Conservation (phyloP, 2,888 invertebrate genomes). For the Pheosia gnoma region DNA sequence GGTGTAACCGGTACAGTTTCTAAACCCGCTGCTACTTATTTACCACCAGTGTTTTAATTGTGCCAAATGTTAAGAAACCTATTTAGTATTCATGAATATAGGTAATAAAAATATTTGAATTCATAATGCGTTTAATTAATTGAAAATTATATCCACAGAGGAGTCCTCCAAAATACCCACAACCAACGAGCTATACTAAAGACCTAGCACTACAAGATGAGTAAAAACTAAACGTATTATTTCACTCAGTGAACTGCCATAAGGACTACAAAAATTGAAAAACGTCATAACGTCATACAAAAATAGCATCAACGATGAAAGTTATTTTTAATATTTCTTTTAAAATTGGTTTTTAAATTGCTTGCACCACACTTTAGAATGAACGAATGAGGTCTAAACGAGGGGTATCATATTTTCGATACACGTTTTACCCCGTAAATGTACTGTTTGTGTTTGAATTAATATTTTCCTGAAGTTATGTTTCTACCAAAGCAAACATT, state of each 20-base stretch:
- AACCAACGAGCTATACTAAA: no score
- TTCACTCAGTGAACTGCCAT: slow-evolving; percentile 33
- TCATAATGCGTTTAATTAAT: background rate
- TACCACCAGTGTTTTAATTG: slow-evolving; percentile 66
- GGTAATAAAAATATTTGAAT: background rate
- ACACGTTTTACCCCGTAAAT: slow-evolving; percentile 49
- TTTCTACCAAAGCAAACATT: slow-evolving; percentile 74
- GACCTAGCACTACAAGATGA: background rate
- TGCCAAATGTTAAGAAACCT: background rate
- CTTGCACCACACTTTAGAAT: slow-evolving; percentile 48
- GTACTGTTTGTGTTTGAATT: slow-evolving; percentile 49
- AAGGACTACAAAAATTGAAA: slow-evolving; percentile 26
- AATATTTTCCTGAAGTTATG: slow-evolving; percentile 75
- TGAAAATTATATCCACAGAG: no score
- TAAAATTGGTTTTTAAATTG: slow-evolving; percentile 52
- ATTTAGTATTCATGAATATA: background rate
- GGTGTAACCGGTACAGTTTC: slow-evolving; percentile 39
- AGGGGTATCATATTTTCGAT: slow-evolving; percentile 44
- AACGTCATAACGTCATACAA: slow-evolving; percentile 61
- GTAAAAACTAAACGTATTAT: slow-evolving; percentile 27
- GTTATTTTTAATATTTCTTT: slow-evolving; percentile 76
- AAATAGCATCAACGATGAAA: slow-evolving; percentile 80
- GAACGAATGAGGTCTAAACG: slow-evolving; percentile 47
- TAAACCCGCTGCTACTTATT: slow-evolving; percentile 63
- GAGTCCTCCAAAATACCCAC: no score